A percentile compares a stretch with the other conserved stretches of the same genome.
Evolutionary conservation across 2,113 vertebrate species (phyloP).

Genomic region (Oenanthe melanoleuca): DNA sequence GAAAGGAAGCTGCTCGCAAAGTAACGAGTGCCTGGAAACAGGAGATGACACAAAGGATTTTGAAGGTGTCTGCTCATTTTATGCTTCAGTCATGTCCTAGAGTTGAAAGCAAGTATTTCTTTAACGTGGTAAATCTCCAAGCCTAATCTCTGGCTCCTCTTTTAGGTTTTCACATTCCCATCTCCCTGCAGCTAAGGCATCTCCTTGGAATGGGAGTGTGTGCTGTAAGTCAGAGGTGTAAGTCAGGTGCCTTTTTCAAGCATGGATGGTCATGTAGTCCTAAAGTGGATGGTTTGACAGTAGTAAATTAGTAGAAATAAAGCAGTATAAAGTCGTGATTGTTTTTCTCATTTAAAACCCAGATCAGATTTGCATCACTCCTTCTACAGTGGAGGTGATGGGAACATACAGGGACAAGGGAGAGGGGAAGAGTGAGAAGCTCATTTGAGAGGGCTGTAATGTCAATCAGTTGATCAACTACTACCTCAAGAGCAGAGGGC

Average conservation of each 20-base stretch:
- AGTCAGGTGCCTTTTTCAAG: neutral
- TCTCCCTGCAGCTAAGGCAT: neutral
- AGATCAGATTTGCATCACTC: neutral
- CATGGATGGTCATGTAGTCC: neutral
- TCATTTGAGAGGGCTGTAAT: neutral
- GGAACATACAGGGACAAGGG: neutral
- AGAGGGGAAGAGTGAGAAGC: neutral
- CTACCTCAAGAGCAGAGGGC: neutral
- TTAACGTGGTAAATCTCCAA: neutral
- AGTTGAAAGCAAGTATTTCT: neutral
- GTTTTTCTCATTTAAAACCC: neutral
- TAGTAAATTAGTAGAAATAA: neutral
- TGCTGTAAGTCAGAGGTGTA: neutral
- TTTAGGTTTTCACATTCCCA: neutral
- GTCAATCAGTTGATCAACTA: neutral
- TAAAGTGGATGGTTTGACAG: neutral
- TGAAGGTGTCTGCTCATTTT: neutral
- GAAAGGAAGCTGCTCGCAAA: neutral
- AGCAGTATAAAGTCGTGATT: neutral
- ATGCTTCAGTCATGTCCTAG: neutral
- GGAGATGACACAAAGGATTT: neutral
- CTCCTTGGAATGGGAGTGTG: neutral
- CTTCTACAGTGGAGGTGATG: neutral
- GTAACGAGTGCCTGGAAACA: neutral
- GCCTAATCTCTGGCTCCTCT: neutral